Percentiles rank a stretch among this genome's conserved stretches.
Evolutionary conservation across 2,888 invertebrate species (phyloP).

Genomic region (Nowickia ferox): DNA sequence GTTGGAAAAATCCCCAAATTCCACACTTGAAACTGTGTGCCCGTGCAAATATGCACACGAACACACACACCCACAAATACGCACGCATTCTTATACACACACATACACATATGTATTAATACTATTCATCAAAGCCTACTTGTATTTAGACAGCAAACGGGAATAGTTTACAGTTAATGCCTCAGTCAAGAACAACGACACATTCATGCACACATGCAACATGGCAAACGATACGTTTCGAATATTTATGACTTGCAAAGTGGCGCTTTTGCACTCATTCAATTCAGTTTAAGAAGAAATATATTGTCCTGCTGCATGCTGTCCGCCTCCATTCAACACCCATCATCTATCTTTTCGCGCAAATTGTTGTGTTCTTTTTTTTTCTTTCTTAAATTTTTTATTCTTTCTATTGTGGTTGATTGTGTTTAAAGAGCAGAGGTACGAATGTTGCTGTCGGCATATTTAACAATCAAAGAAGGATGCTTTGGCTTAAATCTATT

Average conservation of each 20-base stretch:
- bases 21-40: slow-evolving; percentile 60
- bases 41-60: neutral
- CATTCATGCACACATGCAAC: slow-evolving; percentile 27
- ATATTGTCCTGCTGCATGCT: slow-evolving; percentile 19
- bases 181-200: slow-evolving; percentile 17
- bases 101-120: neutral
- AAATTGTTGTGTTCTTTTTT: neutral
- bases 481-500: slow-evolving; percentile 46
- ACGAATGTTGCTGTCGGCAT: slow-evolving; percentile 12
- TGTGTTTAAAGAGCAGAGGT: slow-evolving; percentile 9
- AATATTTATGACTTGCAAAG: slow-evolving; percentile 81
- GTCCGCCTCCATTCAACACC: slow-evolving; percentile 59
- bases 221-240: slow-evolving; percentile 71
- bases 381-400: neutral
- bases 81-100: neutral
- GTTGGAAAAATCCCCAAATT: slow-evolving; percentile 61
- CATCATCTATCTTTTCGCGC: slow-evolving; percentile 25
- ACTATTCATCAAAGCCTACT: slow-evolving; percentile 1
- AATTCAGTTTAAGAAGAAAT: slow-evolving; percentile 59
- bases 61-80: slow-evolving; percentile 1
- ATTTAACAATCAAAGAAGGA: slow-evolving; percentile 44
- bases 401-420: slow-evolving; percentile 14
- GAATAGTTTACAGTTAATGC: slow-evolving; percentile 66
- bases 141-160: slow-evolving; percentile 48
- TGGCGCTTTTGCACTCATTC: slow-evolving; percentile 76